A percentile compares a stretch with the other conserved stretches of the same genome.
Conservation (phyloP, 2,888 invertebrate species). For the Machimus rusticus region DNA sequence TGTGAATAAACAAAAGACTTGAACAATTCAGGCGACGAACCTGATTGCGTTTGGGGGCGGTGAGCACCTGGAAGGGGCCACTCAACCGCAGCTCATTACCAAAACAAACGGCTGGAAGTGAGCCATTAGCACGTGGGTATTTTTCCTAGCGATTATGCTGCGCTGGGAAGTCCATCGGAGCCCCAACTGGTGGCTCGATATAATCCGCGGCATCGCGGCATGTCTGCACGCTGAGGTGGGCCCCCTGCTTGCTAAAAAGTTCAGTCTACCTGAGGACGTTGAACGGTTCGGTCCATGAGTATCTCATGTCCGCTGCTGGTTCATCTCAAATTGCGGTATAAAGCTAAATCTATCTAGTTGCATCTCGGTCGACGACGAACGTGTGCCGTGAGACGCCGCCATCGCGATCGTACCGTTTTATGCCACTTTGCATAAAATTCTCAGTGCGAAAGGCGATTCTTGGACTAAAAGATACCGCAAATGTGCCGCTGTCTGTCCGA, state of each 20-base stretch:
- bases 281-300: neutral
- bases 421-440: constrained; percentile 15
- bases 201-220: neutral
- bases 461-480: neutral
- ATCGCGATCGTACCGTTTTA: neutral
- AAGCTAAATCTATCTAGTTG: neutral
- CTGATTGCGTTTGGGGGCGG: neutral
- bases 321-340: neutral
- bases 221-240: neutral
- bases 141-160: neutral
- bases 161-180: neutral
- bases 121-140: constrained; percentile 18
- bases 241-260: neutral
- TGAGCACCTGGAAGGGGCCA: neutral
- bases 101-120: constrained; percentile 8
- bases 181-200: neutral
- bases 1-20: constrained; percentile 12
- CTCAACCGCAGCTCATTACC: constrained; percentile 16
- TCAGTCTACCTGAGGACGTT: constrained; percentile 4
- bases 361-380: neutral
- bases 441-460: neutral
- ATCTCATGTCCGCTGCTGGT: neutral
- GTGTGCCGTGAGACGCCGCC: neutral
- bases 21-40: constrained; percentile 4
- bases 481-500: neutral